Conservation (phyloP, 2,797 vertebrate genomes). For the Myiotriccus ornatus region DNA sequence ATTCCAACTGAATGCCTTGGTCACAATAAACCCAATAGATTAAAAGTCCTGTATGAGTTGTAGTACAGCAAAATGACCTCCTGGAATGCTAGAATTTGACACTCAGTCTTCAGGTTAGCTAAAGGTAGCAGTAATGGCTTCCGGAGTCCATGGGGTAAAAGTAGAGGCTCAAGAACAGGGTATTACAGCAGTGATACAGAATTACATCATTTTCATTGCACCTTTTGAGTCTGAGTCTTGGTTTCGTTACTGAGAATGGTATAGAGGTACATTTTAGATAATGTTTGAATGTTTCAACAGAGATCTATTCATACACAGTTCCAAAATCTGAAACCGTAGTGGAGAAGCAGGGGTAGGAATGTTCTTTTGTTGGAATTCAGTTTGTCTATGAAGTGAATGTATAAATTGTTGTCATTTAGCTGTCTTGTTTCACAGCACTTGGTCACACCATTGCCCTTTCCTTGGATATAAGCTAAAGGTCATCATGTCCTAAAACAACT, state of each 20-base stretch:
- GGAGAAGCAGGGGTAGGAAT: neutral
- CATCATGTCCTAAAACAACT: neutral
- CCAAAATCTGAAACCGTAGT: neutral
- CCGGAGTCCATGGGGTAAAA: neutral
- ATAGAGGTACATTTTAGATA: neutral
- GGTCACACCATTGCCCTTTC: constrained; percentile 5
- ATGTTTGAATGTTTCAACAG: neutral
- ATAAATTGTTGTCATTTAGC: constrained; percentile 18
- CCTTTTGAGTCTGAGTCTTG: neutral
- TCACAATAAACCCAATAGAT: neutral
- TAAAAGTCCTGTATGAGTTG: neutral
- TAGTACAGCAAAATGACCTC: neutral
- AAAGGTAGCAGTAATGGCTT: neutral
- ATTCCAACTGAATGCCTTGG: neutral
- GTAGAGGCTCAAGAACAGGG: neutral
- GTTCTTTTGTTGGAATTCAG: neutral
- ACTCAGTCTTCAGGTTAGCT: neutral
- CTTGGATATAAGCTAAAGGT: constrained; percentile 18
- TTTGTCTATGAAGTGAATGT: neutral
- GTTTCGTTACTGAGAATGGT: neutral
- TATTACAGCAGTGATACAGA: neutral
- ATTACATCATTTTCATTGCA: neutral
- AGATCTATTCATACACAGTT: neutral
- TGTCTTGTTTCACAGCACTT: neutral
- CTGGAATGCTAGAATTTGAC: neutral